Conservation (phyloP, 2,888 invertebrate genomes). For the Melanophora roralis region DNA sequence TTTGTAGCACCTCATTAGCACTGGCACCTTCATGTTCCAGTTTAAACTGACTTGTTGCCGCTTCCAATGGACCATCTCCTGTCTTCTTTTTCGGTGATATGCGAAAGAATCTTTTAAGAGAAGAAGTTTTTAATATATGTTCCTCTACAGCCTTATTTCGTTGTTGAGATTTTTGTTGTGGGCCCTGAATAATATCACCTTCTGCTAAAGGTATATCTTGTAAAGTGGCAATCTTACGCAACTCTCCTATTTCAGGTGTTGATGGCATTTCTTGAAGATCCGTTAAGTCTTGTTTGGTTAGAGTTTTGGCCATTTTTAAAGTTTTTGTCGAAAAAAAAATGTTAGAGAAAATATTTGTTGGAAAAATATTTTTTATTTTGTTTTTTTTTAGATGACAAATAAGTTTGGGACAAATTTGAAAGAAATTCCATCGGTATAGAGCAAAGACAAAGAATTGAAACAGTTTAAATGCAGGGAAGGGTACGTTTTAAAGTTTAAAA, state of each 20-base stretch:
- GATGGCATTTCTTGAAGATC: slow-evolving; percentile 29
- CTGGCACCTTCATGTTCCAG: background rate
- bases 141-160: background rate
- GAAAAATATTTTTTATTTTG: slow-evolving; percentile 32
- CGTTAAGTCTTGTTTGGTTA: slow-evolving; percentile 46
- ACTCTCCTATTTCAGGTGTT: slow-evolving; percentile 50
- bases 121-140: slow-evolving; percentile 63
- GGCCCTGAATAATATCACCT: background rate
- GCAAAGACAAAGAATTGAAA: background rate
- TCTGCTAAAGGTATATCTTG: slow-evolving; percentile 45
- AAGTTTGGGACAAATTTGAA: slow-evolving; percentile 43
- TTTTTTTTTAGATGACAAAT: slow-evolving; percentile 13
- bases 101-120: slow-evolving; percentile 72
- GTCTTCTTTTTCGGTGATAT: slow-evolving; percentile 61
- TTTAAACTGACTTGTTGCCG: background rate
- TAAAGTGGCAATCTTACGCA: slow-evolving; percentile 22
- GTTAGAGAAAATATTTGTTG: background rate
- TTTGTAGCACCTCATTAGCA: background rate
- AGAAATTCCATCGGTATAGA: slow-evolving; percentile 10
- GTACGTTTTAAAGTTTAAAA: no score
- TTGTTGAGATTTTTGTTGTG: background rate
- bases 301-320: slow-evolving; percentile 22
- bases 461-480: background rate
- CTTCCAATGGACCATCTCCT: background rate
- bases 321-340: background rate